Evolutionary conservation across 2,113 vertebrate species (phyloP).

Genomic region (Gopherus flavomarginatus): DNA sequence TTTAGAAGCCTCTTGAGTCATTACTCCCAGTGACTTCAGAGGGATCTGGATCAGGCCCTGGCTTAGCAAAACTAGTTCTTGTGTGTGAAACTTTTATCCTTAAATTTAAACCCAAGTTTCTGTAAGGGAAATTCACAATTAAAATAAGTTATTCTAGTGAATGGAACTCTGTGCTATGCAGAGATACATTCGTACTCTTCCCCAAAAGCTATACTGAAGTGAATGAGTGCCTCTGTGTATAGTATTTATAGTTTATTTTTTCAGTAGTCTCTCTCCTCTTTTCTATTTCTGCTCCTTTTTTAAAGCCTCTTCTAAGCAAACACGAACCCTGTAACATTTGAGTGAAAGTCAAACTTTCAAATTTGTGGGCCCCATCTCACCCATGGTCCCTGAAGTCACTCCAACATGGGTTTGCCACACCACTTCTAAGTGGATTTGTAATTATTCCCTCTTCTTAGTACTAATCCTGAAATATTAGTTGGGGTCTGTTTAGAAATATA

Average conservation of each 20-base stretch:
- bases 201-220: no score
- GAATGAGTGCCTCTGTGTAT: not conserved
- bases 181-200: no score
- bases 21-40: no score
- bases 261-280: not conserved
- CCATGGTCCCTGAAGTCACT: not conserved
- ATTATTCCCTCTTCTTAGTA: not conserved
- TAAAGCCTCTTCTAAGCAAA: not conserved
- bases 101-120: no score
- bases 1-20: no score
- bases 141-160: no score
- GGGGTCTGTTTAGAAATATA: not conserved
- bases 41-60: no score
- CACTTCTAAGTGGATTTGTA: not conserved
- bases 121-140: no score
- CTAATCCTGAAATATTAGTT: not conserved
- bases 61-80: no score
- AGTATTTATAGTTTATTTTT: not conserved
- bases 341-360: not conserved
- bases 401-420: not conserved
- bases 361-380: not conserved
- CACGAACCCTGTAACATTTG: not conserved
- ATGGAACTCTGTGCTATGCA: no score
- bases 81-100: no score
- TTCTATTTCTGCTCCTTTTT: not conserved